Evolutionary conservation across 2,888 invertebrate species (phyloP), one percentile per base, ranked within the genome.

Genomic region (Lordiphosa fenestrarum): DNA sequence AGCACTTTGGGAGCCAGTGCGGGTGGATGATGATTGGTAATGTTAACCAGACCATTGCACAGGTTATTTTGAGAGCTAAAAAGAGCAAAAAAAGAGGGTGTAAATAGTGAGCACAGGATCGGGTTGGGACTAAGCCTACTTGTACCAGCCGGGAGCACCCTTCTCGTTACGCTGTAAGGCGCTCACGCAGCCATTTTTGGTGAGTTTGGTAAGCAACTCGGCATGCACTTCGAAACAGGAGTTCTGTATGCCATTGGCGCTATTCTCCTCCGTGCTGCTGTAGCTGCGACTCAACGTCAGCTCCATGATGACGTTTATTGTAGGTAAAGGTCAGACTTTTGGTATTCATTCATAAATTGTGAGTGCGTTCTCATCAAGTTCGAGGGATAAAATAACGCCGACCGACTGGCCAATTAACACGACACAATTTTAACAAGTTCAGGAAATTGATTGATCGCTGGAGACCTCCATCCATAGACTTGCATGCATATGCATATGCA

Each of bases 31-130:
- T 72, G 73, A 37, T 37, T 59, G 21, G 49, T 48, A 10, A 91
- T 91, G 19, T 51, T 72, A 23, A 65, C 86, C 84, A 54, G 91
- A 13, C 94, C 94, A 87, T 94, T 94, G 91, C 94, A 94, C 15
- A 94, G 59, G 78, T 94, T 94, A 68, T 92, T 93, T 90, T 94
- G 94, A 44, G 94, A 94, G 68, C 93, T 92, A 60, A n/a, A 82
- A 74, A n/a, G 30, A 10, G 2, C 0, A 9, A 52, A 12, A 47
- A 19, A 51, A 3, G 19, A 6, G 10, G 9, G 21, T 1, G 42
- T 41, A 12, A 19, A 19, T 30, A 7, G 5, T 6, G 4, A 3
- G n/a, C 5, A 6, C 9, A 0, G 7, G 6, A 2, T 25, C 0
- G 7, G 9, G 6, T 10, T 9, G 2, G 7, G 1, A 1, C 1